Percentiles rank a stretch among this genome's conserved stretches.
phyloP scores from a whole-genome alignment of 2,888 invertebrate genomes.

The Ernsta delagoae region DNA sequence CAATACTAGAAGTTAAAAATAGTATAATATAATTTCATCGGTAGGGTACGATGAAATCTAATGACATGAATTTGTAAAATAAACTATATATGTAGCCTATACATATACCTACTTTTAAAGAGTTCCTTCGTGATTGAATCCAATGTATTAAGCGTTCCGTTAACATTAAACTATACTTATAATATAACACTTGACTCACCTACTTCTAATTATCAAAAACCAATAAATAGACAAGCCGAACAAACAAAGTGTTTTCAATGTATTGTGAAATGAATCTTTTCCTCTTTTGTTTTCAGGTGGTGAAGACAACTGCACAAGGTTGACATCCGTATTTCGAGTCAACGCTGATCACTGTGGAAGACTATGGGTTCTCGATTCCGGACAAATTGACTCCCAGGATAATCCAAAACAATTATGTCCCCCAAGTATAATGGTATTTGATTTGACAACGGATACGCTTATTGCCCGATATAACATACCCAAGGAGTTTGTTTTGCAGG shows the following conservation, averaged over 20 bases:
- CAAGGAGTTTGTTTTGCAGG: slow-evolving; percentile 86
- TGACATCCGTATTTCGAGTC: slow-evolving; percentile 91
- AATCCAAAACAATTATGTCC: slow-evolving; percentile 88
- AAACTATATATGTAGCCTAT: no score
- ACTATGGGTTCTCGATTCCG: slow-evolving; percentile 93
- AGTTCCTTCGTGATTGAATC: no score
- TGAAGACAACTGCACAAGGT: slow-evolving; percentile 83
- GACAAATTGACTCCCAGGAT: slow-evolving; percentile 88
- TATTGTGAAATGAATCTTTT: neutral
- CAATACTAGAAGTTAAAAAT: no score
- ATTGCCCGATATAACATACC: slow-evolving; percentile 88
- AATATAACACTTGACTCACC: neutral
- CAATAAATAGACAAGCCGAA: neutral
- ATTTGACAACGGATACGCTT: slow-evolving; percentile 87
- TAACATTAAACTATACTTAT: no score
- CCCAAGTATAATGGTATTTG: slow-evolving; percentile 89
- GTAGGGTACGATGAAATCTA: no score
- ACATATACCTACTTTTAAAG: no score
- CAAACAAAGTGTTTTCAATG: neutral
- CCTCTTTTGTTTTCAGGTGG: slow-evolving; percentile 55
- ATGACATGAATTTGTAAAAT: no score
- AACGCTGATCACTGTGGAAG: slow-evolving; percentile 90
- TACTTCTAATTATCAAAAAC: neutral
- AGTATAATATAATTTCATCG: no score
- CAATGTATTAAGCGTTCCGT: no score